Evolutionary conservation across 2,797 vertebrate genomes (phyloP).

Genomic region (Sciurus carolinensis): DNA sequence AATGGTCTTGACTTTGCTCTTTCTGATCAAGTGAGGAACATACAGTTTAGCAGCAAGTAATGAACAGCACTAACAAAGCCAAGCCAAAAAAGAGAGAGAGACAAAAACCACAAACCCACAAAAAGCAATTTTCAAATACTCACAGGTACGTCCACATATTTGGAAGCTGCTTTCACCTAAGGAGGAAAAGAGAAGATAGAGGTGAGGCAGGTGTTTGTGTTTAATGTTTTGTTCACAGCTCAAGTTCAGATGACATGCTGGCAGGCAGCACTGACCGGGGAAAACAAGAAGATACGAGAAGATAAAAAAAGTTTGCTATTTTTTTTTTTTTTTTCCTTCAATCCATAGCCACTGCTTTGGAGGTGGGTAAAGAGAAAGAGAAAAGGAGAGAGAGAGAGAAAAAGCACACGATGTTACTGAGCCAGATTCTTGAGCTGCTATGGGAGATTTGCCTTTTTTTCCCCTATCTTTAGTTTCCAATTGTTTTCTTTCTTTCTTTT

Average conservation of each 20-base stretch:
- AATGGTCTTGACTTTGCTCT: not conserved
- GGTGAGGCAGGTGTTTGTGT: slow-evolving; percentile 65
- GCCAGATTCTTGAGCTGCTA: slow-evolving; percentile 75
- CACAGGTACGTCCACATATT: slow-evolving; percentile 99
- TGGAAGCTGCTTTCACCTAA: slow-evolving; percentile 99
- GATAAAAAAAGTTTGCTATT: slow-evolving; percentile 69
- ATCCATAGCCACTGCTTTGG: slow-evolving; percentile 60
- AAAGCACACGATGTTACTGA: slow-evolving; percentile 56
- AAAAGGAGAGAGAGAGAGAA: not conserved
- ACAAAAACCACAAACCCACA: not conserved
- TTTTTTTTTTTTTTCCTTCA: not conserved
- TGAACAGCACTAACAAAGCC: slow-evolving; percentile 71
- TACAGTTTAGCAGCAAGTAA: not conserved
- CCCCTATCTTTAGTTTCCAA: too few relatives aligned
- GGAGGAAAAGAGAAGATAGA: slow-evolving; percentile 87
- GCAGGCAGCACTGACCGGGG: slow-evolving; percentile 61
- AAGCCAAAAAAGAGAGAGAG: slow-evolving; percentile 54
- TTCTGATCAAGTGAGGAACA: slow-evolving; percentile 40
- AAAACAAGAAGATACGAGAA: slow-evolving; percentile 75
- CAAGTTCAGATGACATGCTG: not conserved
- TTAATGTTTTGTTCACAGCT: slow-evolving; percentile 53
- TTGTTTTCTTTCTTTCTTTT: too few relatives aligned
- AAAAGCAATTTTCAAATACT: slow-evolving; percentile 90
- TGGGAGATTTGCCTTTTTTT: slow-evolving; percentile 70
- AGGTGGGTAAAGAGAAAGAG: not conserved